These are phyloP conservation scores for Acropternis orthonyx DNA, from an alignment of 2,797 vertebrate genomes.

Conservation along the genomic window DNA sequence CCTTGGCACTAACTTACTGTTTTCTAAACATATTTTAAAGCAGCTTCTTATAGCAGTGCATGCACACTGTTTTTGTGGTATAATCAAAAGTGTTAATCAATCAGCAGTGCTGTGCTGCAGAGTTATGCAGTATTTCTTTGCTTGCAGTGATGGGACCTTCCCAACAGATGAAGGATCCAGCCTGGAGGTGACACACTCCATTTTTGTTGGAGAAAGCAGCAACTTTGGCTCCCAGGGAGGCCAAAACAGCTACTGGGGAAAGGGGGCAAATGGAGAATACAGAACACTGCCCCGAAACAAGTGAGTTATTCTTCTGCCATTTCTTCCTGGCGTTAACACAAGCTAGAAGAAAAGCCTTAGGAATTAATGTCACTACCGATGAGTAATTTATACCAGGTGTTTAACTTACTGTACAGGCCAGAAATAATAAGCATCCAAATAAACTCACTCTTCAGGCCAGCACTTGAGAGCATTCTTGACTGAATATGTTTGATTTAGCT, in stretches of 20 bases:
- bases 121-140: background rate
- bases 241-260: slow-evolving; percentile 74
- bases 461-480: slow-evolving; percentile 2
- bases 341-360: slow-evolving; percentile 1
- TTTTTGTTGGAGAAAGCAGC: slow-evolving; percentile 71
- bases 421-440: slow-evolving; percentile 50
- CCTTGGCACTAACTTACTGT: background rate
- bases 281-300: slow-evolving; percentile 71
- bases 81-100: background rate
- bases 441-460: slow-evolving; percentile 7
- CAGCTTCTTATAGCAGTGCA: background rate
- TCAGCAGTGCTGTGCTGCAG: background rate
- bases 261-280: slow-evolving; percentile 61
- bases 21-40: background rate
- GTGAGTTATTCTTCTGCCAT: slow-evolving; percentile 54
- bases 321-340: background rate
- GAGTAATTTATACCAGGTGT: slow-evolving; percentile 18
- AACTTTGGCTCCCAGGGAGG: slow-evolving; percentile 64
- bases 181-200: slow-evolving; percentile 60
- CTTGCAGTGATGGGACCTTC: slow-evolving; percentile 68
- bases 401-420: slow-evolving; percentile 38
- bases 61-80: background rate
- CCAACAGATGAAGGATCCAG: slow-evolving; percentile 60
- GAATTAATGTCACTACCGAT: background rate
- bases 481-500: slow-evolving; percentile 25